A percentile compares a stretch with the other conserved stretches of the same genome.
phyloP scores from a whole-genome alignment of 2,888 invertebrate genomes.

The Lithophane socia region DNA sequence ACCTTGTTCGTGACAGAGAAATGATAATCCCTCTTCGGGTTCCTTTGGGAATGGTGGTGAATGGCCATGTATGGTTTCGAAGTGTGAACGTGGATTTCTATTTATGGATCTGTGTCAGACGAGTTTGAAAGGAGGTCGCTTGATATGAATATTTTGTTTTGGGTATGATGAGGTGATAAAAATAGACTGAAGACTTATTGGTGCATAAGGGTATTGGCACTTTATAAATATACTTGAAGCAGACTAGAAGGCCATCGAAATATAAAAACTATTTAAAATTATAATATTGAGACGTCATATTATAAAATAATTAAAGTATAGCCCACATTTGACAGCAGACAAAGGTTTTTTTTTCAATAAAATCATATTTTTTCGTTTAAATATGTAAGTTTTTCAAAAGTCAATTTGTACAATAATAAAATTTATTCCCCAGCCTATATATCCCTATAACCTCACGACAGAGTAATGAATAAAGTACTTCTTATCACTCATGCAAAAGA shows the following conservation, averaged over 20 bases:
- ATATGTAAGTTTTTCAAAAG: background rate
- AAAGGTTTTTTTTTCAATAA: background rate
- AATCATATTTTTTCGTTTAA: background rate
- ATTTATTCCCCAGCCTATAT: background rate
- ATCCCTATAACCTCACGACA: background rate
- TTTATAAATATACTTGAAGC: background rate
- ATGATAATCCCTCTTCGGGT: slow-evolving; percentile 38
- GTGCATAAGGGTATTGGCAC: background rate
- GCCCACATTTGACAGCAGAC: background rate
- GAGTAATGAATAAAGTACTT: slow-evolving; percentile 31
- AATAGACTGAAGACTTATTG: slow-evolving; percentile 4
- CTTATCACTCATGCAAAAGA: slow-evolving; percentile 26
- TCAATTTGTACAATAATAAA: background rate
- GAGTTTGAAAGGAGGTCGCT: slow-evolving; percentile 19
- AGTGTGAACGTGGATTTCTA: slow-evolving; percentile 13
- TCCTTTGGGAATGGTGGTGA: slow-evolving; percentile 16
- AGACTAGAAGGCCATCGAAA: background rate
- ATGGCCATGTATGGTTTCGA: slow-evolving; percentile 32
- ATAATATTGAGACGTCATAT: background rate
- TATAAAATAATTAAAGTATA: background rate
- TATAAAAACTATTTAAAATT: background rate
- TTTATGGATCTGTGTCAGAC: slow-evolving; percentile 11
- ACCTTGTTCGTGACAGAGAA: slow-evolving; percentile 30
- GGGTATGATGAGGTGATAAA: background rate
- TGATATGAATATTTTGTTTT: slow-evolving; percentile 24